These are phyloP conservation scores for Drosophila funebris DNA, from an alignment of 1,140 invertebrate species.

Conservation along the genomic window DNA sequence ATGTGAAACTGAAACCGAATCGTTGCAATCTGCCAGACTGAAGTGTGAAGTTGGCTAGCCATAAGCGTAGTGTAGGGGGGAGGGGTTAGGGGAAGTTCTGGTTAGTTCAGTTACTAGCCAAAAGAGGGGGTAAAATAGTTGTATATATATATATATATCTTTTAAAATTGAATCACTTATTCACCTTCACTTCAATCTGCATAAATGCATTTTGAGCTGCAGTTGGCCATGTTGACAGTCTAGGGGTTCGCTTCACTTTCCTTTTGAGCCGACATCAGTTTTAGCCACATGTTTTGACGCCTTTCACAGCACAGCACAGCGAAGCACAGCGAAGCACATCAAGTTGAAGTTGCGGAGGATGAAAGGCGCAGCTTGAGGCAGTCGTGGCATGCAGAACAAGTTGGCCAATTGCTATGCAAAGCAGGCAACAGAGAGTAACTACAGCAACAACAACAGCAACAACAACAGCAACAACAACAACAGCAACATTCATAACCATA, in stretches of 20 bases:
- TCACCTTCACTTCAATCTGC: not conserved
- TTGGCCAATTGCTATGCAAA: constrained; percentile 70
- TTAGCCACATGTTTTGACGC: constrained; percentile 67
- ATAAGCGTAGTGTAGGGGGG: too few relatives aligned
- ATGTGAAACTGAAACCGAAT: constrained; percentile 60
- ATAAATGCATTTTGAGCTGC: not conserved
- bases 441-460: not conserved
- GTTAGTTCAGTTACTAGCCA: too few relatives aligned
- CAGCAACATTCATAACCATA: constrained; percentile 29
- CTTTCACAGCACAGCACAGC: constrained; percentile 36
- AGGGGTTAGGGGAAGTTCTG: too few relatives aligned
- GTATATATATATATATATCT: too few relatives aligned
- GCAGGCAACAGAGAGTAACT: constrained; percentile 7
- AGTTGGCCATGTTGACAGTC: not conserved
- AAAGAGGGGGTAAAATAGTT: too few relatives aligned
- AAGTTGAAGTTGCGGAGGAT: constrained; percentile 46
- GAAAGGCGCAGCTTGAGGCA: constrained; percentile 32
- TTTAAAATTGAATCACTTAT: too few relatives aligned
- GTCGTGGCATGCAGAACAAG: not conserved
- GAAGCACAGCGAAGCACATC: constrained; percentile 40
- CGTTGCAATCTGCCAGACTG: not conserved
- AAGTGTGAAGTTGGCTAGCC: not conserved
- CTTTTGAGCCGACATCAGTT: constrained; percentile 50
- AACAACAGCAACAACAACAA: not conserved
- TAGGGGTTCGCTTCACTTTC: constrained; percentile 27